phyloP scores from a whole-genome alignment of 2,113 vertebrate genomes.

The Tor tambroides region DNA sequence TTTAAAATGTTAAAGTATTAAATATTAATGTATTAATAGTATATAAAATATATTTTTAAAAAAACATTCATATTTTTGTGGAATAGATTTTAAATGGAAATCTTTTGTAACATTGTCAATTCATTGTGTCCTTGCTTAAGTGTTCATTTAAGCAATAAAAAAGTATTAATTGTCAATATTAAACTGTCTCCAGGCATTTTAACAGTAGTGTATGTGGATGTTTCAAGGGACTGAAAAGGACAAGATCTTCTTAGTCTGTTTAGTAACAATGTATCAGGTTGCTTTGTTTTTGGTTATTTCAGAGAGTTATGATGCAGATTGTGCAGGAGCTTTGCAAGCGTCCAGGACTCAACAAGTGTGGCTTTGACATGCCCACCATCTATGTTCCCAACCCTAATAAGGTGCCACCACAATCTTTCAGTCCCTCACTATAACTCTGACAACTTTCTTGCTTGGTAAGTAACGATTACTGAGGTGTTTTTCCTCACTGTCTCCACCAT shows the following conservation, averaged over 20 bases:
- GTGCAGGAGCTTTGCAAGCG: slow-evolving; percentile 85
- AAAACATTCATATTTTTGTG: no score
- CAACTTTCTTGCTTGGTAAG: background rate
- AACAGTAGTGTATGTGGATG: background rate
- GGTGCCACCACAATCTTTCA: background rate
- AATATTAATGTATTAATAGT: no score
- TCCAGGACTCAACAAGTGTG: slow-evolving; percentile 84
- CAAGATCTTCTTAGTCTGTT: background rate
- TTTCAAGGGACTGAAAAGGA: background rate
- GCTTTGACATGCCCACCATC: slow-evolving; percentile 86
- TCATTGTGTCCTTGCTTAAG: no score
- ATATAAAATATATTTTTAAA: no score
- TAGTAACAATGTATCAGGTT: background rate
- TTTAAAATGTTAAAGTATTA: no score
- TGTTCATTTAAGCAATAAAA: no score
- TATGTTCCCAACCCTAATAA: slow-evolving; percentile 77
- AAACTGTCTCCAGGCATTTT: no score
- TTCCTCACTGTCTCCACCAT: background rate
- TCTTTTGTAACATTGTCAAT: no score
- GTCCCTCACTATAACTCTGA: background rate
- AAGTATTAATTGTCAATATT: no score
- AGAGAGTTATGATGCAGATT: slow-evolving; percentile 87
- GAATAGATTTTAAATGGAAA: no score
- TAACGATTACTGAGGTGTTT: background rate
- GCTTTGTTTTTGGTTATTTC: slow-evolving; percentile 36